Conservation (phyloP, 2,888 invertebrate genomes). For the Heterodera filipjevi region DNA sequence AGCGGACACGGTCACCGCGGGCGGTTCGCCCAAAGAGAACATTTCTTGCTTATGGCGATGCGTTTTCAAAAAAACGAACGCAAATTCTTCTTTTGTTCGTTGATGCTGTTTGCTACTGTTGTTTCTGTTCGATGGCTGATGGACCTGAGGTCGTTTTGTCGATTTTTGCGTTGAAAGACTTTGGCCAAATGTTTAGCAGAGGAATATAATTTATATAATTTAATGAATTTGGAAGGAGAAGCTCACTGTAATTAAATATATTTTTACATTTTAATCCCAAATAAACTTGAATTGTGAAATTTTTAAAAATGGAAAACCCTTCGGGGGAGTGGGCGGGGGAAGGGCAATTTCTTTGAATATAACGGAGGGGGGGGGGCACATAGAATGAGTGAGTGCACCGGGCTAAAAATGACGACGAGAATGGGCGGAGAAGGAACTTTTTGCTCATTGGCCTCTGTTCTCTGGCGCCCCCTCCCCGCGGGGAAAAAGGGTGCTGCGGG, state of each 20-base stretch:
- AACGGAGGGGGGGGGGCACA: background rate
- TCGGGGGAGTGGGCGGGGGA: background rate
- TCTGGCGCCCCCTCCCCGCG: background rate
- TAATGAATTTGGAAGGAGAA: background rate
- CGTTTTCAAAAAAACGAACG: background rate
- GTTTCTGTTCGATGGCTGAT: background rate
- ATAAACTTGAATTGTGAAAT: background rate
- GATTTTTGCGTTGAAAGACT: background rate
- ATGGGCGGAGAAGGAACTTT: constrained; percentile 7
- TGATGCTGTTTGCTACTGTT: background rate
- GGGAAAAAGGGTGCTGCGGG: background rate
- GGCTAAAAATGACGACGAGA: background rate
- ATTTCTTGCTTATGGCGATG: background rate
- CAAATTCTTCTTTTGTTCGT: no score
- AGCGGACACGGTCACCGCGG: background rate
- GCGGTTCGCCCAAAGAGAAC: background rate
- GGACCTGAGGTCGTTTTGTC: background rate
- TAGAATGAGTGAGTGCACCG: background rate
- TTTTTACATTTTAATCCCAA: background rate
- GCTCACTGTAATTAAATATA: background rate
- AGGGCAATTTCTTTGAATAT: background rate
- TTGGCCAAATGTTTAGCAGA: background rate
- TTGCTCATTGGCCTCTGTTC: constrained; percentile 8
- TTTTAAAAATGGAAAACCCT: background rate
- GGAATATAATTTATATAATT: background rate